Evolutionary conservation across 2,888 invertebrate species (phyloP).

Genomic region (Netelia inedita): DNA sequence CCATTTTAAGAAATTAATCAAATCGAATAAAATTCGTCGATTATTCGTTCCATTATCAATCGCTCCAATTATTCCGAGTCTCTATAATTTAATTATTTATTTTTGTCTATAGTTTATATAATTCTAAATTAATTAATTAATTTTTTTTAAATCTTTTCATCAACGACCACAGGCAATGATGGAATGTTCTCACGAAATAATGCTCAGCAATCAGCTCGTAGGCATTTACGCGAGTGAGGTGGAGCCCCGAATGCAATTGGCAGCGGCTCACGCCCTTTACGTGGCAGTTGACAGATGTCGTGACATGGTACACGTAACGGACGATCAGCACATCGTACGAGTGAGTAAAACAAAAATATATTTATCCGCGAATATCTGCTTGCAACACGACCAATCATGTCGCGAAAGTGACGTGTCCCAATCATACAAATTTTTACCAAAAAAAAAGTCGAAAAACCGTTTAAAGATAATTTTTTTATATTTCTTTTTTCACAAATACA

Average conservation of each 20-base stretch:
- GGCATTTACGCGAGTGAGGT: slow-evolving; percentile 93
- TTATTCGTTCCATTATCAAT: not conserved
- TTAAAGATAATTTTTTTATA: slow-evolving; percentile 35
- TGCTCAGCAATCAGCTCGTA: slow-evolving; percentile 89
- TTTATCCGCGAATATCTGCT: not conserved
- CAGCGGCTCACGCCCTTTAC: slow-evolving; percentile 92
- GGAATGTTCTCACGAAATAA: slow-evolving; percentile 86
- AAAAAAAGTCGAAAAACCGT: slow-evolving; percentile 24
- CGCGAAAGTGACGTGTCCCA: slow-evolving; percentile 26
- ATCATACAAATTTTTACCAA: slow-evolving; percentile 1
- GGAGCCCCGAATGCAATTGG: slow-evolving; percentile 91
- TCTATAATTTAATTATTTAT: not conserved
- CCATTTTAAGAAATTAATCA: not conserved
- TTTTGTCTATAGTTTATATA: not conserved
- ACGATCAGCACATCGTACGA: slow-evolving; percentile 93
- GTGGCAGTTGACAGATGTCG: slow-evolving; percentile 94
- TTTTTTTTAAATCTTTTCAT: slow-evolving; percentile 58
- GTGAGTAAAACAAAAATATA: slow-evolving; percentile 84
- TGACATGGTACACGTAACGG: slow-evolving; percentile 95
- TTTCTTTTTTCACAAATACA: slow-evolving; percentile 46
- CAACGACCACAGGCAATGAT: slow-evolving; percentile 84
- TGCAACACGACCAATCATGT: slow-evolving; percentile 16
- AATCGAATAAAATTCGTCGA: not conserved
- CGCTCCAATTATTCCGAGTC: no score
- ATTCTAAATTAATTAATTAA: not conserved